Conservation (phyloP, 2,888 invertebrate genomes). For the Dryobotodes eremita region DNA sequence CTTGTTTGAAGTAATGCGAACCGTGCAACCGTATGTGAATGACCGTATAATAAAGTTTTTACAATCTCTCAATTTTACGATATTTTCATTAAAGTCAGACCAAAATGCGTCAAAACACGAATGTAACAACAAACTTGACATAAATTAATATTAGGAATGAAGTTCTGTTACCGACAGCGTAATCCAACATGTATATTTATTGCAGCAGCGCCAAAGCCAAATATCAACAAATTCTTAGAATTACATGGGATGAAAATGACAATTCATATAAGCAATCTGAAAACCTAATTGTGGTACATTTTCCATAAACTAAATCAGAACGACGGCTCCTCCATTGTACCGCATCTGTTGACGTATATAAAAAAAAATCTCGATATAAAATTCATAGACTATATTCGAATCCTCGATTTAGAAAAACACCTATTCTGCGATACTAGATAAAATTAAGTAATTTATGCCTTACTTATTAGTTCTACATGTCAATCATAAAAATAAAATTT, state of each 20-base stretch:
- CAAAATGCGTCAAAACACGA: constrained; percentile 55
- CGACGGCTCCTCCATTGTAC: constrained; percentile 25
- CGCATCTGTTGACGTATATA: constrained; percentile 30
- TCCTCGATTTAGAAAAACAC: constrained; percentile 60
- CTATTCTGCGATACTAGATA: constrained; percentile 63
- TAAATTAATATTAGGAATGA: constrained; percentile 59
- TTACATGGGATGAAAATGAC: constrained; percentile 48
- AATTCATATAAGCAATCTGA: constrained; percentile 47
- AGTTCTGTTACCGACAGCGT: constrained; percentile 49
- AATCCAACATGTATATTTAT: constrained; percentile 41
- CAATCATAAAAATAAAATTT: constrained; percentile 66
- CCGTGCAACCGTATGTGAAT: constrained; percentile 47
- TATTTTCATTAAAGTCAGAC: constrained; percentile 38
- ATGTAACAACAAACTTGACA: constrained; percentile 38
- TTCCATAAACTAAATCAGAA: constrained; percentile 33
- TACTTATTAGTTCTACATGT: constrained; percentile 59
- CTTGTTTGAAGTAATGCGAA: constrained; percentile 51
- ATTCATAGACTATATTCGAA: constrained; percentile 54
- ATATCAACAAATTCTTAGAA: constrained; percentile 57
- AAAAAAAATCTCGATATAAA: constrained; percentile 52
- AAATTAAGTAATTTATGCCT: constrained; percentile 78
- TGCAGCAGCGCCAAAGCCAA: constrained; percentile 46
- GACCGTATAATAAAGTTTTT: constrained; percentile 16
- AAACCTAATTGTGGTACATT: constrained; percentile 30
- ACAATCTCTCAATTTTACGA: constrained; percentile 35